phyloP scores from a whole-genome alignment of 2,888 invertebrate genomes.

The Aporophyla lueneburgensis region DNA sequence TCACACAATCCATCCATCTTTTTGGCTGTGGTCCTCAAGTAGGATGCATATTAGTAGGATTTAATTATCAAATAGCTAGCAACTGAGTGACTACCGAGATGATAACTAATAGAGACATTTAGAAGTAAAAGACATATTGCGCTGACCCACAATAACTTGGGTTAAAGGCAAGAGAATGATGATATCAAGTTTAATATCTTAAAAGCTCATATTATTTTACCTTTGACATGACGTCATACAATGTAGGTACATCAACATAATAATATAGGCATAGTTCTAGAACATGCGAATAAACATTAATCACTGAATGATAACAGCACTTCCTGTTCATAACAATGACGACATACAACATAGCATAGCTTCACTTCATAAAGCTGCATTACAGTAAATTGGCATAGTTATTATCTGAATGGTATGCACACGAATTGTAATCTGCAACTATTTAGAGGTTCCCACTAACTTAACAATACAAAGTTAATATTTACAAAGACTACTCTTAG shows the following conservation, averaged over 20 bases:
- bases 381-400: neutral
- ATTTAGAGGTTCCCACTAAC: neutral
- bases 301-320: slow-evolving; percentile 34
- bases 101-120: neutral
- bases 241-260: slow-evolving; percentile 6
- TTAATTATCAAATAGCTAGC: neutral
- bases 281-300: slow-evolving; percentile 44
- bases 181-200: neutral
- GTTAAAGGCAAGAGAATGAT: neutral
- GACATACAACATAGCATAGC: neutral
- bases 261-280: slow-evolving; percentile 35
- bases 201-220: neutral
- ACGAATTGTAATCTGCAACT: neutral
- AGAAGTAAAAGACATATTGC: neutral
- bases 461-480: neutral
- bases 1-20: too few relatives aligned
- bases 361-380: neutral
- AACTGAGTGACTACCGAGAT: neutral
- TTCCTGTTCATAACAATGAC: slow-evolving; percentile 47
- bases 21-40: too few relatives aligned
- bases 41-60: neutral
- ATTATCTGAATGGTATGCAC: neutral
- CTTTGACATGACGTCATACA: neutral
- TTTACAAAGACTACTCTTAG: neutral
- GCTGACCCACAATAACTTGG: neutral